Conservation (phyloP, 1,140 invertebrate genomes). For the Lineus longissimus region DNA sequence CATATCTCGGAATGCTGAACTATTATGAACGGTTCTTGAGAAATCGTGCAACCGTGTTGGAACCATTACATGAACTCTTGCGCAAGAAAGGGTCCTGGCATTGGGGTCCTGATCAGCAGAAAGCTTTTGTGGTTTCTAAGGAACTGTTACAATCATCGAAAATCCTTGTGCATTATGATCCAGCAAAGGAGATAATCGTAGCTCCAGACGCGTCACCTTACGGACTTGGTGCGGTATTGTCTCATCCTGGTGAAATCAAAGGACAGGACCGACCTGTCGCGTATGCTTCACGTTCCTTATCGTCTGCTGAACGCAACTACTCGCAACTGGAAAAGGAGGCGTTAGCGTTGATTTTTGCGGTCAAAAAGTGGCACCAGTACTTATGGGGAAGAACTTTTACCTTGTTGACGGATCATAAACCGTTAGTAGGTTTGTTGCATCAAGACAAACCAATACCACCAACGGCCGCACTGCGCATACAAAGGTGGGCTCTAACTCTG, state of each 20-base stretch:
- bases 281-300: conserved; percentile 53
- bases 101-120: conserved; percentile 51
- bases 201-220: no score
- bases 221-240: conserved; percentile 55
- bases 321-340: conserved; percentile 59
- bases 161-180: no score
- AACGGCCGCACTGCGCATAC: conserved; percentile 33
- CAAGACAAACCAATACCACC: conserved; percentile 41
- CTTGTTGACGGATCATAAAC: conserved; percentile 55
- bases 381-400: conserved; percentile 51
- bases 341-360: conserved; percentile 53
- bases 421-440: conserved; percentile 49
- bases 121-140: no score
- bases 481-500: conserved; percentile 36
- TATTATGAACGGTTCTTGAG: no score
- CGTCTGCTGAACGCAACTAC: conserved; percentile 55
- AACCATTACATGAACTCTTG: conserved; percentile 22
- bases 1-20: no score
- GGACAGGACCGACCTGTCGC: conserved; percentile 46
- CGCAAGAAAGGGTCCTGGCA: conserved; percentile 16
- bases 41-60: no score
- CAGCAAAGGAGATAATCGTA: no score
- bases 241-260: conserved; percentile 42
- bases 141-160: no score
- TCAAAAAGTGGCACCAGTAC: conserved; percentile 57